Base-by-base conservation (phyloP, 2,888 invertebrate species). In the Zygaena filipendulae region DNA sequence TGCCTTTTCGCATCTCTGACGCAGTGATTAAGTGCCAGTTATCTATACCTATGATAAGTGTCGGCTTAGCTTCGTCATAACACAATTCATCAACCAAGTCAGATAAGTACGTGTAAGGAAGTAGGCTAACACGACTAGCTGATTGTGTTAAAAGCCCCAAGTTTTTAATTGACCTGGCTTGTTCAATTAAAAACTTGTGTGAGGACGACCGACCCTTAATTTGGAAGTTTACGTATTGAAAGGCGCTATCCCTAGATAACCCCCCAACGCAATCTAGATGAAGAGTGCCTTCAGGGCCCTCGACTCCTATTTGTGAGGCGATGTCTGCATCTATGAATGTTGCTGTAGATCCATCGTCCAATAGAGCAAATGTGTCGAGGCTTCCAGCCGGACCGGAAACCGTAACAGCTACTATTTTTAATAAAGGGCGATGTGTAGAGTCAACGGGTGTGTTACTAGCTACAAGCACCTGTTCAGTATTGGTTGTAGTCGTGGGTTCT, bases 21-120 rank as follows among this genome's bases (percentile, higher is more conserved):
- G 29, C 11, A 2, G 24, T 12, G 1, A 32, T 12, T 3, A 35
- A 10, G 2, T 25, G 21, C 32, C 32, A 35, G 21, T 35, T 35
- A 19, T 35, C 32, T 20, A 31, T 31, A 3, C 30, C 35, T 2
- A 32, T 30, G 4, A 35, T 10, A 7, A 35, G 7, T 2, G 10
- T 21, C 1, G 32, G 32, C 11, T 23, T 21, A 2, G 23, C 27
- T 6, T 11, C 6, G 5, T 26, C 19, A 14, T 35, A 32, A 2
- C 11, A 7, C n/a, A 29, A 7, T 7, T 14, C 7, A 4, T 27
- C 16, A 8, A 9, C 12, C 2, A 30, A 23, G 7, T 30, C 30
- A n/a, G n/a, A 1, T 2, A 34, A 12, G 13, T 34, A 30, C 7
- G 19, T 3, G 21, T 20, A 34, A 2, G 13, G 10, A 7, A 13